Evolutionary conservation across 2,113 vertebrate genomes (phyloP), one percentile per base, ranked within the genome.

Genomic region (Nycticebus coucang): DNA sequence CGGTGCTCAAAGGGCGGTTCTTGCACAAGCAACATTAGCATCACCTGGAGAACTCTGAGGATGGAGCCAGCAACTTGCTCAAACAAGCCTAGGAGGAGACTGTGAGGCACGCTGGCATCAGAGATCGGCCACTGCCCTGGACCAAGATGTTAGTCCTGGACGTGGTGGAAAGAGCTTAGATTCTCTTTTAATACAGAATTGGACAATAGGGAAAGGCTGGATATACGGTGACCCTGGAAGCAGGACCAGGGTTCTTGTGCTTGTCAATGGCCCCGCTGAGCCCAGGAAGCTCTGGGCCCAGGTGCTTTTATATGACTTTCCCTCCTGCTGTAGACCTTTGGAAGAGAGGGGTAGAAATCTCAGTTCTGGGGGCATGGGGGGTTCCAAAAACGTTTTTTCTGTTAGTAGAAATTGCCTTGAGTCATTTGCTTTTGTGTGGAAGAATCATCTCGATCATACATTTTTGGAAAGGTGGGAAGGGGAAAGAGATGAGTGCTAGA

Each of bases 121-220:
- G n/a, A 53, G 57, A 50, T 6, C 18, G 30, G 14, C 35, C 26
- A 4, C 33, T 8, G 53, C n/a, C 26, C 2, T 9, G 18, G 55
- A 21, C 26, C 0, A 24, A 75, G 45, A 26, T 4, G 13, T 19
- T 0, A 21, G 24, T 11, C 0, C 0, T 11, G 68, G 33, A 26
- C 33, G 21, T 22, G 10, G 3, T 2, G 7, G 59, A n/a, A 3
- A 9, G 35, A 5, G 30, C n/a, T 21, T 8, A 37, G 28, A 17
- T 53, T 37, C 87, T 15, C n/a, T 80, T 35, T 75, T 22, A 24
- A 57, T 1, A 13, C 0, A 74, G 66, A 59, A 57, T 4, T 12
- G 9, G 50, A 57, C 72, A 15, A 11, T 0, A 45, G 41, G 53
- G 37, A 17, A 50, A 37, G 55, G 19, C 64, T 74, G 30, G 8